A percentile compares a stretch with the other conserved stretches of the same genome.
Conservation (phyloP, 1,140 invertebrate genomes). For the Helicoverpa zea region DNA sequence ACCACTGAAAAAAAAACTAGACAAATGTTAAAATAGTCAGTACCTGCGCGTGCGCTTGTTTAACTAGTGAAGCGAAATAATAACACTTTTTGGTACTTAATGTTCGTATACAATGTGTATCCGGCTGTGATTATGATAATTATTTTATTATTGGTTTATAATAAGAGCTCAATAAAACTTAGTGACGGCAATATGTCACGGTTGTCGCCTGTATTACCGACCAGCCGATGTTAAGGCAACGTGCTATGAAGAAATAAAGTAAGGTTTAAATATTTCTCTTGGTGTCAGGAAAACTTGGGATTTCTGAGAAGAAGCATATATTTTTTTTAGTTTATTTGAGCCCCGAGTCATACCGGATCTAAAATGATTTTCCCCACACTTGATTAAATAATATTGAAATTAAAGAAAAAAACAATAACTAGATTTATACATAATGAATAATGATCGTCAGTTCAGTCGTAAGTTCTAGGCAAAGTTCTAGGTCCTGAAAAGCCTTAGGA, state of each 20-base stretch:
- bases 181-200: slow-evolving; percentile 66
- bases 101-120: slow-evolving; percentile 51
- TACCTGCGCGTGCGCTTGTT: not conserved
- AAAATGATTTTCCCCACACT: too few relatives aligned
- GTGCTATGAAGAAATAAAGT: not conserved
- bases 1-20: not conserved
- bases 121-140: slow-evolving; percentile 65
- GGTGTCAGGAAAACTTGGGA: not conserved
- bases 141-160: slow-evolving; percentile 67
- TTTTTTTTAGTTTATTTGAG: too few relatives aligned
- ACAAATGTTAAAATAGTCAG: not conserved
- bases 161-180: slow-evolving; percentile 68
- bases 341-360: too few relatives aligned
- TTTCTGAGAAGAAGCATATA: slow-evolving; percentile 28
- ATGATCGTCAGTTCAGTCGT: too few relatives aligned
- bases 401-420: too few relatives aligned
- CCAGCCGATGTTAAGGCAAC: slow-evolving; percentile 51
- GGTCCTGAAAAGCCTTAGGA: too few relatives aligned
- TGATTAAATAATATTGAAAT: too few relatives aligned
- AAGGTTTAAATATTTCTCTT: not conserved
- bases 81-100: slow-evolving; percentile 1
- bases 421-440: too few relatives aligned
- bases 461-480: too few relatives aligned
- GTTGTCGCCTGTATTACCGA: slow-evolving; percentile 51
- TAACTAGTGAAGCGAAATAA: not conserved